Evolutionary conservation across 2,888 invertebrate species (phyloP).

Genomic region (Metallyticus violacea): DNA sequence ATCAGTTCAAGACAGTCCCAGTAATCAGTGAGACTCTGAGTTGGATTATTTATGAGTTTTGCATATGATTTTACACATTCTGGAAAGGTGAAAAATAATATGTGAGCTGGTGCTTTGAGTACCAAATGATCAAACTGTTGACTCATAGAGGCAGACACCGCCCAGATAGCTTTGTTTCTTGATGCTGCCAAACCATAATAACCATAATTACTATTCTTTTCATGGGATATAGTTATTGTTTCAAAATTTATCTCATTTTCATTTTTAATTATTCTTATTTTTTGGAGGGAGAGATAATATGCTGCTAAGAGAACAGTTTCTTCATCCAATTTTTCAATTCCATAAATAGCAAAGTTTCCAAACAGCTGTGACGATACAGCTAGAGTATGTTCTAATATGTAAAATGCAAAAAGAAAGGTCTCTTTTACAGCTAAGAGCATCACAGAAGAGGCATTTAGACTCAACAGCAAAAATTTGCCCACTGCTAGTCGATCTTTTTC

Average conservation of each 20-base stretch:
- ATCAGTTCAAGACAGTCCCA: slow-evolving; percentile 5
- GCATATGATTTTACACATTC: background rate
- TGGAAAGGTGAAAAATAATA: background rate
- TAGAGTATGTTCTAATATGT: background rate
- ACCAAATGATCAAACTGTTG: background rate
- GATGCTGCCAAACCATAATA: background rate
- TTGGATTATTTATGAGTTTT: background rate
- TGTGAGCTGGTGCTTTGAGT: background rate
- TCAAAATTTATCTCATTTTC: background rate
- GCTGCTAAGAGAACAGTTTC: background rate
- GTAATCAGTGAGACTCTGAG: background rate
- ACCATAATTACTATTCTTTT: background rate
- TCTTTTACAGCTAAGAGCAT: background rate
- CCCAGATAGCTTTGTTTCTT: background rate
- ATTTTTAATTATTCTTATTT: background rate
- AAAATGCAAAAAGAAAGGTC: background rate
- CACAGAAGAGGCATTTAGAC: background rate
- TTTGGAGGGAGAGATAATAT: background rate
- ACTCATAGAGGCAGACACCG: background rate
- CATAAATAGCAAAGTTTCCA: background rate
- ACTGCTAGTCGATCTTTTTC: background rate
- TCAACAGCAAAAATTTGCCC: background rate
- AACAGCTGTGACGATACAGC: background rate
- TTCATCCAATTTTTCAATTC: background rate
- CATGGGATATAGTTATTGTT: background rate